Base-by-base conservation (phyloP, 2,113 vertebrate genomes). In the Pangasianodon hypophthalmus region DNA sequence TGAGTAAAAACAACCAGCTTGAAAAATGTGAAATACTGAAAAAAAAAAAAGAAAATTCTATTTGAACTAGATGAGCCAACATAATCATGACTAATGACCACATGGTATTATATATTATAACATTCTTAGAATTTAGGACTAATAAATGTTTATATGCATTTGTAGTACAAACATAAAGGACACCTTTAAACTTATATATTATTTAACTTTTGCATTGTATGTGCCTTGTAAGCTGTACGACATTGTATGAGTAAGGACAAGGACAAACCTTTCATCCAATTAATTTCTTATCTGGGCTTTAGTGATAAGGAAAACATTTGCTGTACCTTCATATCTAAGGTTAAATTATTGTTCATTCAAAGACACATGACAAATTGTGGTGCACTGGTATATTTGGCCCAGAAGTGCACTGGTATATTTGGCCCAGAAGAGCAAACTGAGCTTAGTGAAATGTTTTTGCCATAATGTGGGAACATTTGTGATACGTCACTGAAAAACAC, bases 241-340 rank as follows among this genome's bases (percentile, higher is more conserved):
- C 75, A 52, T 67, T 81, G 58, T 50, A 67, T 67, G 60, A 54
- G 11, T 69, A 83, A 82, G 41, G n/a, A 13, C 75, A 81, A 88
- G 67, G 82, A 37, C 18, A 89, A 75, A 67, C 18, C 26, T 54
- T 64, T 48, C 18, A n/a, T n/a, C 54, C 21, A 8, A 48, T 41
- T 29, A 87, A 56, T 75, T 32, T 58, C 24, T 54, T 56, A 87
- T 87, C 86, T 77, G 21, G 26, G 37, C 10, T 56, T 44, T 44
- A 44, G 18, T 46, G 80, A 69, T 88, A 84, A 83, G 64, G 62
- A 71, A 82, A 67, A 41, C 62, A n/a, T 46, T 73, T 56, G 7
- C 21, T 26, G 13, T 83, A 41, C 46, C 21, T 84, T 56, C 26
- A 37, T 88, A 32, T 71, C 80, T 73, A 75, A 62, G 44, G 69